These are phyloP conservation scores for Chirona hameri DNA, from an alignment of 2,888 invertebrate species.

Conservation along the genomic window DNA sequence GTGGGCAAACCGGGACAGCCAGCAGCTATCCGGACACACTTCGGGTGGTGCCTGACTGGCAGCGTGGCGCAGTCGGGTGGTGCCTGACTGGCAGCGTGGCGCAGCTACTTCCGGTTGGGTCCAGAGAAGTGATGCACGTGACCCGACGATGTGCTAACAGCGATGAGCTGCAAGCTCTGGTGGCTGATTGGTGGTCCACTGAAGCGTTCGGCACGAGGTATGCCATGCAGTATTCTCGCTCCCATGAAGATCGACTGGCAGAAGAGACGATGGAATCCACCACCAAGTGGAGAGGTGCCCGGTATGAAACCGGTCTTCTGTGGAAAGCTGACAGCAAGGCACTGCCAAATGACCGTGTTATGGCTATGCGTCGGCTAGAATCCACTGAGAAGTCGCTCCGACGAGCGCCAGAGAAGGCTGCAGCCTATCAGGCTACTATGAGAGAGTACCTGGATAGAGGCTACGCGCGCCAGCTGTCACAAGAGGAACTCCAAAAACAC, in stretches of 20 bases:
- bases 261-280: no score
- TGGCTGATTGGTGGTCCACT: neutral
- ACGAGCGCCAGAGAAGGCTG: neutral
- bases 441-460: neutral
- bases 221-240: neutral
- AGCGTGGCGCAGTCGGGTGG: neutral
- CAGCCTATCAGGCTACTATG: neutral
- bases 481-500: neutral
- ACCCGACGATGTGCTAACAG: neutral
- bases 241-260: neutral
- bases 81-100: neutral
- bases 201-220: neutral
- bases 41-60: neutral
- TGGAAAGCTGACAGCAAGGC: neutral
- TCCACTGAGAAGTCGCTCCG: neutral
- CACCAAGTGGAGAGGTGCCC: no score
- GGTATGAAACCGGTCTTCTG: neutral
- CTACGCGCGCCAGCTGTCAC: neutral
- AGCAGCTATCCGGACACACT: neutral
- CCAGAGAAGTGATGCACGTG: neutral
- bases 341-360: neutral
- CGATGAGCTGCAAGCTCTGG: neutral
- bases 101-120: neutral
- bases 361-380: neutral
- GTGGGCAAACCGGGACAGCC: neutral